Percentiles rank a stretch among this genome's conserved stretches.
Conservation (phyloP, 2,113 vertebrate genomes). For the Myxocyprinus asiaticus region DNA sequence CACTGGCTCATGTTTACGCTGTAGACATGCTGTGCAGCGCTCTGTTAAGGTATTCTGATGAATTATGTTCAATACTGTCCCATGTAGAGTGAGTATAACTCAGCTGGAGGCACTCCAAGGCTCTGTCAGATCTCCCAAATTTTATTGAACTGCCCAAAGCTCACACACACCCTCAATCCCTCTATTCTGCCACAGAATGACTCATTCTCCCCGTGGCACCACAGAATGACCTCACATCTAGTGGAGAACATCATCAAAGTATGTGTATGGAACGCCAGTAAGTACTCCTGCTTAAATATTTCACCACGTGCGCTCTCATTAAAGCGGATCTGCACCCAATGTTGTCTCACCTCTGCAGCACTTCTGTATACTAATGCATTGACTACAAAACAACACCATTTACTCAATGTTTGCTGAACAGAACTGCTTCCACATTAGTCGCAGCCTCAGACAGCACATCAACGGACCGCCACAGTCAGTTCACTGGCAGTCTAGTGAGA, state of each 20-base stretch:
- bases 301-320: conserved; percentile 31
- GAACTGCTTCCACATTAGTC: not conserved
- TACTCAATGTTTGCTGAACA: not conserved
- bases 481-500: no score
- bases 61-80: not conserved
- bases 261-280: conserved; percentile 30
- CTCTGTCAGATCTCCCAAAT: conserved; percentile 1
- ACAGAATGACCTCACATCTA: conserved; percentile 33
- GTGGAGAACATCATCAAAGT: conserved; percentile 40
- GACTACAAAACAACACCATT: conserved; percentile 24
- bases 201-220: conserved; percentile 9
- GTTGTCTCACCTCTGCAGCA: not conserved
- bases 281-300: conserved; percentile 19
- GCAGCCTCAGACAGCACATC: no score
- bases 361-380: not conserved
- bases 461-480: no score
- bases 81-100: not conserved
- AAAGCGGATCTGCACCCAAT: conserved; percentile 24
- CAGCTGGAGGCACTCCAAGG: conserved; percentile 20
- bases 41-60: not conserved
- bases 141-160: not conserved
- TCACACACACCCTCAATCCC: not conserved
- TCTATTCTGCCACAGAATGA: conserved; percentile 6
- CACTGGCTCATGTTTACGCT: not conserved
- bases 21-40: conserved; percentile 7